phyloP scores from a whole-genome alignment of 2,113 vertebrate species.

The Equus przewalskii region DNA sequence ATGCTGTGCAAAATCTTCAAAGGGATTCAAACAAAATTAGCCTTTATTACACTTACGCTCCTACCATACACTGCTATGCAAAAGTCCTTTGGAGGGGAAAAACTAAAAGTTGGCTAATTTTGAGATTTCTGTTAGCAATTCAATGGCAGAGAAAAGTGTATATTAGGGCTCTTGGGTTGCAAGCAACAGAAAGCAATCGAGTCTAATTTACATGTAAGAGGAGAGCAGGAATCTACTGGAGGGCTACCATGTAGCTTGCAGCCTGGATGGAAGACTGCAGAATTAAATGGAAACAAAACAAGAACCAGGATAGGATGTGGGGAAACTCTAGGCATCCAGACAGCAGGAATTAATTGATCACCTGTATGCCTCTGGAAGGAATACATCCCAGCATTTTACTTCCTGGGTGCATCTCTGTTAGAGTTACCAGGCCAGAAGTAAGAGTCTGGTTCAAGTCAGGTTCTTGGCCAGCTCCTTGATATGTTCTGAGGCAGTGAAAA shows the following conservation, averaged over 20 bases:
- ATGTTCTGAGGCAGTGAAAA: background rate
- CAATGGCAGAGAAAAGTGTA: background rate
- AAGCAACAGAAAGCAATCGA: background rate
- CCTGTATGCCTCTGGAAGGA: background rate
- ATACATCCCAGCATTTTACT: background rate
- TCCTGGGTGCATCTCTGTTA: background rate
- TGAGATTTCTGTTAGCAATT: background rate
- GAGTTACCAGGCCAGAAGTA: background rate
- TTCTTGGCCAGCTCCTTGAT: background rate
- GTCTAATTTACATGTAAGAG: background rate
- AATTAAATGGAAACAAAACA: slow-evolving; percentile 48
- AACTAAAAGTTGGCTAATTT: background rate
- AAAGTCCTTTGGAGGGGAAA: background rate
- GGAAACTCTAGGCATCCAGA: background rate
- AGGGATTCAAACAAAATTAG: background rate
- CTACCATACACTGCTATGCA: background rate
- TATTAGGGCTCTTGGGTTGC: background rate
- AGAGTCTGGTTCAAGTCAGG: background rate
- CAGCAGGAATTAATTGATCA: slow-evolving; percentile 1
- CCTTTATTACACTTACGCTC: background rate
- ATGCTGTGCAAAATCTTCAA: background rate
- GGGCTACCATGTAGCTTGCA: background rate
- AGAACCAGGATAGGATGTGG: background rate
- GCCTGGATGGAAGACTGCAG: background rate
- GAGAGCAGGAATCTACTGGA: background rate